These are phyloP conservation scores for Drosophila atroscutellata DNA, from an alignment of 2,888 invertebrate species.

Conservation along the genomic window DNA sequence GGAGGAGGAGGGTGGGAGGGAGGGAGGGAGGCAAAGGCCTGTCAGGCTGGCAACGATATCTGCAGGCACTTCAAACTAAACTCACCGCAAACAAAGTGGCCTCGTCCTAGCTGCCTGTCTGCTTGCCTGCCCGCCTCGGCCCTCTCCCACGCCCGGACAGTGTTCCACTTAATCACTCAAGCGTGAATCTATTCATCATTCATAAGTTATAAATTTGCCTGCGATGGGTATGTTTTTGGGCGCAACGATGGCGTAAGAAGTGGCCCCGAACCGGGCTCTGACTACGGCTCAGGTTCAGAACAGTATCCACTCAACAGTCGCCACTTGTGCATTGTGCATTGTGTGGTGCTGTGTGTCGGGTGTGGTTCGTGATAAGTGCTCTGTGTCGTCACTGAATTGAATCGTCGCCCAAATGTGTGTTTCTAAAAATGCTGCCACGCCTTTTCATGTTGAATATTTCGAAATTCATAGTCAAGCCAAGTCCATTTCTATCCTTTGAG, in stretches of 20 bases:
- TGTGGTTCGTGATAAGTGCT: slow-evolving; percentile 13
- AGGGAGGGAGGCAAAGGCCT: slow-evolving; percentile 11
- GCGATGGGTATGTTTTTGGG: slow-evolving; percentile 70
- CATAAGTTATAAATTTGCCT: slow-evolving; percentile 81
- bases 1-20: background rate
- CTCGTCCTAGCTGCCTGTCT: slow-evolving; percentile 57
- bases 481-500: slow-evolving; percentile 22
- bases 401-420: slow-evolving; percentile 22
- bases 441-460: slow-evolving; percentile 44
- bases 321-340: slow-evolving; percentile 60
- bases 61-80: slow-evolving; percentile 79
- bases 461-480: slow-evolving; percentile 63
- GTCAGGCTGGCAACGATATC: slow-evolving; percentile 66
- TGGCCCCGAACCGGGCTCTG: slow-evolving; percentile 34
- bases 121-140: background rate
- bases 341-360: slow-evolving; percentile 20
- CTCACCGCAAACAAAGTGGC: slow-evolving; percentile 81
- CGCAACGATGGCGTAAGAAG: slow-evolving; percentile 64
- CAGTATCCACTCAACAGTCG: slow-evolving; percentile 42
- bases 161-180: slow-evolving; percentile 83
- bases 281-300: slow-evolving; percentile 26
- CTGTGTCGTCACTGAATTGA: slow-evolving; percentile 15
- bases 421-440: slow-evolving; percentile 30
- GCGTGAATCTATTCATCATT: slow-evolving; percentile 82
- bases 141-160: slow-evolving; percentile 3